Evolutionary conservation across 2,888 invertebrate genomes (phyloP), one percentile per base, ranked within the genome.

Genomic region (Drosophila falleni): DNA sequence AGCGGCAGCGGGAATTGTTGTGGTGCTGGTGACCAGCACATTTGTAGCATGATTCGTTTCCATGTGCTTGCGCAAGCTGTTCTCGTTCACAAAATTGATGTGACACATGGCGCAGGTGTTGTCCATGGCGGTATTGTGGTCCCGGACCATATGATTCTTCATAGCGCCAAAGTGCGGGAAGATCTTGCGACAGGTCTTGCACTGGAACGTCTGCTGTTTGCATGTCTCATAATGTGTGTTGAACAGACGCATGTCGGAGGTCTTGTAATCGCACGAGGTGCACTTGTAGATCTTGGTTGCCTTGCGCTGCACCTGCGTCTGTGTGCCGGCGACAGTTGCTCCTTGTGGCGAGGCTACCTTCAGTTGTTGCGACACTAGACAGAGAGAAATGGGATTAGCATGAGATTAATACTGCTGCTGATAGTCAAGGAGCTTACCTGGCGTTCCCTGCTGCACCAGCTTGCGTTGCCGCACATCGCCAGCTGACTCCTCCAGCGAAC

Each of bases 221-320:
- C 93, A 93, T 39, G 91, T 91, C 68, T 92, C 92, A 61, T 91
- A 92, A 64, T 93, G 93, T 15, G 93, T 91, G 63, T 92, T 93
- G 47, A 93, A 93, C 16, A 91, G 82, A 65, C 92, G 91, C 83
- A 93, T 90, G 74, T 93, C 93, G 2, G 91, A 91, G 49, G 93
- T 93, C 81, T 93, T 93, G 62, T 93, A 93, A 50, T 93, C 93
- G 74, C 93, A 93, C 11, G 92, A 90, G 53, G 92, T 89, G 78
- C 93, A 93, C 81, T 93, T 93, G 69, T 93, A 93, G 2, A 93
- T 91, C 80, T 93, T 93, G 44, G 92, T 92, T 33, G 91, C 91
- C 78, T 91, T 91, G 4, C 91, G 89, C 53, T 91, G 91, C 13
- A 89, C 82, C 11, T 71, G 78, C 35, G 85, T 89, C 82, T 91